A percentile compares a stretch with the other conserved stretches of the same genome.
phyloP scores from a whole-genome alignment of 2,797 vertebrate species.

The Diplodus sargus region DNA sequence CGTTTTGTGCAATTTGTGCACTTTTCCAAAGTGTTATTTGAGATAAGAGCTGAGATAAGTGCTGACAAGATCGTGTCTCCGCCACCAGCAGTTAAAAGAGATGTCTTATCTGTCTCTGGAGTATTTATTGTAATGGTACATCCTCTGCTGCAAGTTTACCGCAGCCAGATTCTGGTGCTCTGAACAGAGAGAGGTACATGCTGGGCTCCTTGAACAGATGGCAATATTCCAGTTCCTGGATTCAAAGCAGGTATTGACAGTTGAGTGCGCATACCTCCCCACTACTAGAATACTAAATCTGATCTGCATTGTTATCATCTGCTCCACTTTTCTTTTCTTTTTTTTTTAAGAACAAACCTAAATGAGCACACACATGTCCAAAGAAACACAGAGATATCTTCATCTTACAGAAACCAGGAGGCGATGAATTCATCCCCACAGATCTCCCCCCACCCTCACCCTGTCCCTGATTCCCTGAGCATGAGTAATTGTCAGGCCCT shows the following conservation, averaged over 20 bases:
- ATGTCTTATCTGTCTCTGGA: slow-evolving; percentile 40
- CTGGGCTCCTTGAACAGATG: slow-evolving; percentile 57
- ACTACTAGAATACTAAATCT: slow-evolving; percentile 39
- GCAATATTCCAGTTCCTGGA: slow-evolving; percentile 45
- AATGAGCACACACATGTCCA: slow-evolving; percentile 17
- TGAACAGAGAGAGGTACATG: slow-evolving; percentile 20
- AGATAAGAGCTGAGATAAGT: slow-evolving; percentile 50
- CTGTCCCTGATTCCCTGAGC: slow-evolving; percentile 60
- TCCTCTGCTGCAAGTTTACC: slow-evolving; percentile 25
- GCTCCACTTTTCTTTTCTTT: slow-evolving; percentile 19
- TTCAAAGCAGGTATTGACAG: slow-evolving; percentile 57
- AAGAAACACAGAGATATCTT: slow-evolving; percentile 34
- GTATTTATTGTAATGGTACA: slow-evolving; percentile 44
- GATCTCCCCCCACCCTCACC: slow-evolving; percentile 43
- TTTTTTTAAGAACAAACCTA: slow-evolving; percentile 18
- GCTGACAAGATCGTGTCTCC: slow-evolving; percentile 39
- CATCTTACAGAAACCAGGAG: slow-evolving; percentile 35
- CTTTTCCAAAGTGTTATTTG: slow-evolving; percentile 25
- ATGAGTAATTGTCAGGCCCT: slow-evolving; percentile 79
- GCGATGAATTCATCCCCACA: slow-evolving; percentile 57
- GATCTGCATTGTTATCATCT: slow-evolving; percentile 2
- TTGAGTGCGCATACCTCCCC: slow-evolving; percentile 37
- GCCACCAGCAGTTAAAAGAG: slow-evolving; percentile 44
- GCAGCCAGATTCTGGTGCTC: slow-evolving; percentile 19
- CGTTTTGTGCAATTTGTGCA: slow-evolving; percentile 45